Conservation (phyloP, 2,888 invertebrate species). For the Diogma glabrata region DNA sequence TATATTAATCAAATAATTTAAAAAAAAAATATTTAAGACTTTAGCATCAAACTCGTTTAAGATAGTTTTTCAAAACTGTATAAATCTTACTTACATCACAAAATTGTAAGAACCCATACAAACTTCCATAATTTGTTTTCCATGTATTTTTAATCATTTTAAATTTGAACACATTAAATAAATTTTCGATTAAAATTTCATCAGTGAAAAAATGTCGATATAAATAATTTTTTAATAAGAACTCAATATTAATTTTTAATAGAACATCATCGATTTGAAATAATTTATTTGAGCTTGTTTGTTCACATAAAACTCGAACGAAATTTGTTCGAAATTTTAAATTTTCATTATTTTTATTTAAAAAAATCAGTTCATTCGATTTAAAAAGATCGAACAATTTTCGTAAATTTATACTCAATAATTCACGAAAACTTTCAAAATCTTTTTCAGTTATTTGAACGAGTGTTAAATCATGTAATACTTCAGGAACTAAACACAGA, state of each 20-base stretch:
- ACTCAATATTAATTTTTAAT: neutral
- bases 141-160: neutral
- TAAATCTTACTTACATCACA: neutral
- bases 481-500: no score
- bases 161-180: neutral
- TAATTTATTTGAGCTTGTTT: neutral
- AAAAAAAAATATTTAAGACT: no score
- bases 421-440: neutral
- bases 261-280: neutral
- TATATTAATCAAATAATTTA: no score
- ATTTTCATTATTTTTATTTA: neutral
- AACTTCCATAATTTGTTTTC: neutral
- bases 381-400: neutral
- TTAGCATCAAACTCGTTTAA: no score
- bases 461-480: no score
- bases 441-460: neutral
- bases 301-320: neutral
- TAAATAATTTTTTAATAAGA: neutral
- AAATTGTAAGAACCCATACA: neutral
- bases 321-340: slow-evolving; percentile 2
- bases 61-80: no score
- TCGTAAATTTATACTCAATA: neutral
- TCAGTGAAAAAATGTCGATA: neutral
- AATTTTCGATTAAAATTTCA: neutral
- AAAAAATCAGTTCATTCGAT: neutral